These are phyloP conservation scores for Dolichallabes microphthalmus DNA, from an alignment of 2,113 vertebrate species.

Conservation along the genomic window DNA sequence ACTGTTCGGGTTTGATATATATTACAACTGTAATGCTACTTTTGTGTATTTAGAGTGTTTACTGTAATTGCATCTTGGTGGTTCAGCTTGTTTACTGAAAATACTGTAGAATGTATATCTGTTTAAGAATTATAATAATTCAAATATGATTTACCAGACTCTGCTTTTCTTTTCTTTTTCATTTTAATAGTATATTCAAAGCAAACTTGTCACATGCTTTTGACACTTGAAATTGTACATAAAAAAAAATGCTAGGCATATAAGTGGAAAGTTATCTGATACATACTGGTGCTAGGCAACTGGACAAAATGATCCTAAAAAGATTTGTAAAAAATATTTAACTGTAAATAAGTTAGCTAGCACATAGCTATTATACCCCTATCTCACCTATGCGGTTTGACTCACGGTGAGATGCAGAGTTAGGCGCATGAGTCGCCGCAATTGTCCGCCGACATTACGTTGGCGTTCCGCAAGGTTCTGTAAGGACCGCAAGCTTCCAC, in stretches of 20 bases:
- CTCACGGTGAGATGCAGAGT: too few species aligned
- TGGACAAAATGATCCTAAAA: background rate
- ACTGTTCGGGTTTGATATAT: background rate
- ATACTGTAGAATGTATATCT: background rate
- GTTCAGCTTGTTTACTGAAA: background rate
- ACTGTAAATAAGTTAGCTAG: background rate
- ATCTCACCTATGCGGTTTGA: too few species aligned
- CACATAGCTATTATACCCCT: background rate
- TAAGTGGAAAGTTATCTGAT: background rate
- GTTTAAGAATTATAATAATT: background rate
- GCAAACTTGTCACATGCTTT: background rate
- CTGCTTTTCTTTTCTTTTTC: background rate
- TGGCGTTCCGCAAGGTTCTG: too few species aligned
- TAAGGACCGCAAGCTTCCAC: too few species aligned
- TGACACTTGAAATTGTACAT: background rate
- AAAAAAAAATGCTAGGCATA: background rate
- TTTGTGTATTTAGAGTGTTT: background rate
- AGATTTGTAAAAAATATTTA: too few species aligned
- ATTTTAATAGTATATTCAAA: background rate
- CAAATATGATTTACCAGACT: background rate
- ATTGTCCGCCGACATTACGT: too few species aligned
- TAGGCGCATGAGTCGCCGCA: too few species aligned
- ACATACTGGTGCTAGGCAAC: background rate
- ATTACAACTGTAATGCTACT: background rate
- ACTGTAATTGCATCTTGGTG: background rate